Evolutionary conservation across 2,888 invertebrate species (phyloP).

Genomic region (Hesperia comma): DNA sequence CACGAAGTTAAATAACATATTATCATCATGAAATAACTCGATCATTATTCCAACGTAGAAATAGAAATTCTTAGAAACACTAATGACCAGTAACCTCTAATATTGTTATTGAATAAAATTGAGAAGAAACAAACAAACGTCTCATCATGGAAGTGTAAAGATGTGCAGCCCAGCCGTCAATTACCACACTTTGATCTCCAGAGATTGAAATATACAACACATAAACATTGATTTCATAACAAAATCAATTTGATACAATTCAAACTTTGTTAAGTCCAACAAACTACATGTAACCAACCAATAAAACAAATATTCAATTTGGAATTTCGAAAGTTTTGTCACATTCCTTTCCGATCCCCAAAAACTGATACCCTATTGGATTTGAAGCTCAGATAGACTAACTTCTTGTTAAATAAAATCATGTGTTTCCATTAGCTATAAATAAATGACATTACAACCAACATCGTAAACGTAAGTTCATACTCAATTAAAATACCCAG

Average conservation of each 20-base stretch:
- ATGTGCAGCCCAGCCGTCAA: constrained; percentile 32
- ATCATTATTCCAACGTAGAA: not conserved
- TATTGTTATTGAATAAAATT: constrained; percentile 4
- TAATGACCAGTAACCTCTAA: not conserved
- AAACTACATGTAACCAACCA: too few species aligned
- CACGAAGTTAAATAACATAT: too few species aligned
- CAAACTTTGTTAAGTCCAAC: not conserved
- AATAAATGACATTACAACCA: too few species aligned
- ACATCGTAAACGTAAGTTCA: too few species aligned
- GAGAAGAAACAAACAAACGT: constrained; percentile 27
- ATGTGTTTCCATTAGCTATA: too few species aligned
- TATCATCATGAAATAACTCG: not conserved
- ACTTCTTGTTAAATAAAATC: too few species aligned
- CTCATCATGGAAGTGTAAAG: constrained; percentile 34
- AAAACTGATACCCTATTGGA: too few species aligned
- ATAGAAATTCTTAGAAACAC: not conserved
- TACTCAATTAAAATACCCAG: too few species aligned
- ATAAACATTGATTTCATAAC: constrained; percentile 1
- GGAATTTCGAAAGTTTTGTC: too few species aligned
- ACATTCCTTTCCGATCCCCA: too few species aligned
- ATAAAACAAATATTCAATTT: not conserved
- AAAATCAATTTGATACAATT: constrained; percentile 1
- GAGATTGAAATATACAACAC: constrained; percentile 17
- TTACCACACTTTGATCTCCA: constrained; percentile 31
- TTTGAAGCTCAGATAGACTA: too few species aligned